These are phyloP conservation scores for Marmota monax DNA, from an alignment of 2,113 vertebrate genomes.

Conservation along the genomic window DNA sequence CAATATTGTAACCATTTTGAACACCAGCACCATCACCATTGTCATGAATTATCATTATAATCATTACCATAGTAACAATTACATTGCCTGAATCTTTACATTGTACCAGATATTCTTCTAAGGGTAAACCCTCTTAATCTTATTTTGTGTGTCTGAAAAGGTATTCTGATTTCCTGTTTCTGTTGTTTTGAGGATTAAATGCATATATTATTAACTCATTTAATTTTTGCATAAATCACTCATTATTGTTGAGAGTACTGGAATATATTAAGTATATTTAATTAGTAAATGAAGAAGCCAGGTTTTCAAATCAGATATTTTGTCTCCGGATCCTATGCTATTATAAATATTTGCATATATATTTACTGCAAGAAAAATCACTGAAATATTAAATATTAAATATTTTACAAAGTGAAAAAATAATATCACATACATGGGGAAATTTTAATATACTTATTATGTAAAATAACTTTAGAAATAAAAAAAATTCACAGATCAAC, in stretches of 20 bases:
- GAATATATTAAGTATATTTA: not conserved
- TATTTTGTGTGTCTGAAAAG: too few species aligned
- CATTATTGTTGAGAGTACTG: not conserved
- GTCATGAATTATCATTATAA: not conserved
- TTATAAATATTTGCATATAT: not conserved
- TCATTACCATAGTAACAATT: not conserved
- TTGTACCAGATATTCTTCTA: not conserved
- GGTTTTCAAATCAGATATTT: not conserved
- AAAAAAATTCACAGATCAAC: not conserved
- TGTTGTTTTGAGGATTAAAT: too few species aligned
- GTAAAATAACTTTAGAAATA: not conserved
- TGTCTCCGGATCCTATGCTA: not conserved
- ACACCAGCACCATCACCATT: not conserved
- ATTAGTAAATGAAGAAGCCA: not conserved
- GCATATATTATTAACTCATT: not conserved
- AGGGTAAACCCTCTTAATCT: not conserved
- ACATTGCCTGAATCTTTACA: not conserved
- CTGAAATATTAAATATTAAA: not conserved
- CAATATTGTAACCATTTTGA: not conserved
- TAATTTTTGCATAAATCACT: not conserved
- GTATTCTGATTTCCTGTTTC: too few species aligned
- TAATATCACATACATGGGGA: not conserved
- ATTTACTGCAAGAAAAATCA: not conserved
- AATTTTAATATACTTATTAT: not conserved
- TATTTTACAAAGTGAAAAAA: not conserved